phyloP scores from a whole-genome alignment of 2,888 invertebrate species.

The Cantharis flavilabris region DNA sequence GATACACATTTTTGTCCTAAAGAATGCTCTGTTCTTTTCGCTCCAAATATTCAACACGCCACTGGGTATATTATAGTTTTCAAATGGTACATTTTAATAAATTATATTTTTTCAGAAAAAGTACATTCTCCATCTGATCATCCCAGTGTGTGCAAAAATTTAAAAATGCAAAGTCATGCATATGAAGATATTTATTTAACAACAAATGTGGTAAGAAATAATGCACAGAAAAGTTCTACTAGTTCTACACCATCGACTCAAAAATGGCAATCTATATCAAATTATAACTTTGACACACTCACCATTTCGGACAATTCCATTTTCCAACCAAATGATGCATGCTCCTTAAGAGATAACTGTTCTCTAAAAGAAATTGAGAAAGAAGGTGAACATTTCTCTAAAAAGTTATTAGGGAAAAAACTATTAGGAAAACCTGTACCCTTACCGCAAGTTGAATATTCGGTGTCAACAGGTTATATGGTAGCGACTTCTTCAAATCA shows the following conservation, averaged over 20 bases:
- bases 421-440: constrained; percentile 47
- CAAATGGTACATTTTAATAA: background rate
- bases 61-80: background rate
- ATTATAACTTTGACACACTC: constrained; percentile 54
- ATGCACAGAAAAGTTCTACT: background rate
- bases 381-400: constrained; percentile 1
- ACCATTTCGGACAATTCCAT: constrained; percentile 61
- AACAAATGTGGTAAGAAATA: background rate
- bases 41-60: no score
- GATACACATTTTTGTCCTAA: no score
- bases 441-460: constrained; percentile 34
- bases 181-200: constrained; percentile 30
- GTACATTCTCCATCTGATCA: constrained; percentile 46
- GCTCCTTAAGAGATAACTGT: background rate
- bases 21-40: no score
- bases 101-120: constrained; percentile 48
- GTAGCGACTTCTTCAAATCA: constrained; percentile 29
- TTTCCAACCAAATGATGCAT: constrained; percentile 47
- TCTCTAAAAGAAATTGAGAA: constrained; percentile 4
- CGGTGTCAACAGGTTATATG: background rate
- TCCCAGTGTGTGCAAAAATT: constrained; percentile 42
- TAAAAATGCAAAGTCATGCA: constrained; percentile 29
- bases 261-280: constrained; percentile 53
- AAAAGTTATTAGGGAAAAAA: constrained; percentile 41
- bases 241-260: constrained; percentile 44